Base-by-base conservation (phyloP, 2,888 invertebrate genomes). In the Teleiodes luculella region DNA sequence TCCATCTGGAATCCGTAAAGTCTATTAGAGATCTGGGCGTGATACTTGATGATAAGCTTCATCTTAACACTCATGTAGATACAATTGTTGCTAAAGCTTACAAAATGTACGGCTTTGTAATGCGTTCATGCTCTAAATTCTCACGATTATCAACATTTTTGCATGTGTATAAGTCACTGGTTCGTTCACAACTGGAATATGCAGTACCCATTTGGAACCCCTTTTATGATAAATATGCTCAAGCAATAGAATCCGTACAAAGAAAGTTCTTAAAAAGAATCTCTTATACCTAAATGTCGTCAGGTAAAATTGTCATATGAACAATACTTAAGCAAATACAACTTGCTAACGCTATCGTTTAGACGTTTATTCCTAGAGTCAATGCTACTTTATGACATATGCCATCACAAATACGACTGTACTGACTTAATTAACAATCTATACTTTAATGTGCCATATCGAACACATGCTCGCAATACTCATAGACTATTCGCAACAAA, bases 191-290 rank as follows among this genome's bases (percentile, higher is more conserved):
- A 43, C 43, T 43, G 5, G 43, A 43, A 37, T 60, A 60, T 45
- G 53, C 56, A 3, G 47, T 47, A 7, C 13, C 41, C 20, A 20
- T 53, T 10, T 54, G 56, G 58, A 54, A 56, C 35, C 56, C 53
- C 6, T 50, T 41, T 35, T 58, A 58, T 33, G n/a, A 45, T 11
- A 58, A 56, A 14, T 54, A 58, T 24, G 31, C 28, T 24, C 28
- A 53, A 33, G 48, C 54, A 1, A 5, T 57, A 0, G 52, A 57
- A 37, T 41, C 36, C 10, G 49, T 55, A 14, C 56, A 56, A 45
- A 53, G 41, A 39, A 47, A 48, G 30, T 53, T 47, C 30, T 35
- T 50, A 45, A 33, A 45, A 31, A 16, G 30, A 16, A 6, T 54
- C 18, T 43, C 39, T 18, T 46, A 45, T 18, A n/a, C n/a, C n/a